These are phyloP conservation scores for Limnothrissa miodon DNA, from an alignment of 2,113 vertebrate genomes.

Conservation along the genomic window DNA sequence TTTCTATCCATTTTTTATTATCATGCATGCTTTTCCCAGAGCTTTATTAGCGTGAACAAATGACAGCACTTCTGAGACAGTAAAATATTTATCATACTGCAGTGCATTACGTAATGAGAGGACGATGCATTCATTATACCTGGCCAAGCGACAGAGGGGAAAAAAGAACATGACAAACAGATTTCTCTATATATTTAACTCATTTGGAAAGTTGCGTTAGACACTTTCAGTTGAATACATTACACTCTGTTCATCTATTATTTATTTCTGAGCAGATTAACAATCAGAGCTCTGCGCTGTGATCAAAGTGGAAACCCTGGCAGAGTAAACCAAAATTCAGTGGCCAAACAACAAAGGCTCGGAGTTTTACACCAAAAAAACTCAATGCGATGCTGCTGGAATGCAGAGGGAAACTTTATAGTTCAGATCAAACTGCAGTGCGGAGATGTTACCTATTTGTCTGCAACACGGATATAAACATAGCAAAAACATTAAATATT, in stretches of 20 bases:
- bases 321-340: not conserved
- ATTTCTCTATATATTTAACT: conserved; percentile 31
- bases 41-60: conserved; percentile 9
- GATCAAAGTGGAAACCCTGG: not conserved
- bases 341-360: not conserved
- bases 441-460: conserved; percentile 20
- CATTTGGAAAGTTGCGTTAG: conserved; percentile 41
- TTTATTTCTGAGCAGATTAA: conserved; percentile 57
- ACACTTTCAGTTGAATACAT: conserved; percentile 43
- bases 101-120: not conserved
- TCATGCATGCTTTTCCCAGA: not conserved
- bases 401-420: conserved; percentile 38
- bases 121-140: not conserved
- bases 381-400: not conserved
- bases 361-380: not conserved
- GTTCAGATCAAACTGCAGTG: conserved; percentile 10
- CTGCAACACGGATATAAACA: conserved; percentile 12
- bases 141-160: not conserved
- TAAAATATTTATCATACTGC: conserved; percentile 10
- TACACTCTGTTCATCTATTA: conserved; percentile 54
- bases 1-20: not conserved
- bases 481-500: conserved; percentile 35
- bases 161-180: not conserved
- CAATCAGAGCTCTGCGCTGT: conserved; percentile 31
- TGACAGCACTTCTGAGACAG: conserved; percentile 9